These are phyloP conservation scores for Macaria liturata DNA, from an alignment of 2,888 invertebrate genomes.

Conservation along the genomic window DNA sequence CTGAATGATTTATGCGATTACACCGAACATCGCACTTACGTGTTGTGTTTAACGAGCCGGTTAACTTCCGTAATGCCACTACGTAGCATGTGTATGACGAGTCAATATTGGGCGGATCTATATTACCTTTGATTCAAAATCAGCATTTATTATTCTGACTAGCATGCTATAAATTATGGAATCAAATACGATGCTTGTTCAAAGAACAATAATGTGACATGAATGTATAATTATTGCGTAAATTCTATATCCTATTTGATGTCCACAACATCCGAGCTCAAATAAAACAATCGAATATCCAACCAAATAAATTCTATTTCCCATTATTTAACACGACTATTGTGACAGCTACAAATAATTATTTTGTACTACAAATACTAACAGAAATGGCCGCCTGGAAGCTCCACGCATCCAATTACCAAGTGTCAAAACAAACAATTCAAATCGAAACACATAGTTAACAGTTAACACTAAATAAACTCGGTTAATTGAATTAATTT, in stretches of 20 bases:
- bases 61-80: slow-evolving; percentile 33
- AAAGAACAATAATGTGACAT: no score
- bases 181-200: no score
- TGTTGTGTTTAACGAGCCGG: slow-evolving; percentile 34
- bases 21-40: slow-evolving; percentile 37
- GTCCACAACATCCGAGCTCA: slow-evolving; percentile 26
- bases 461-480: slow-evolving; percentile 14
- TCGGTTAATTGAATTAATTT: slow-evolving; percentile 13
- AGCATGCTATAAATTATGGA: no score
- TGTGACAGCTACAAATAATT: slow-evolving; percentile 56
- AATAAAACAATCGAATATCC: slow-evolving; percentile 55
- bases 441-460: slow-evolving; percentile 24
- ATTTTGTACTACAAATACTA: slow-evolving; percentile 61
- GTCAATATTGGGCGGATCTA: slow-evolving; percentile 28
- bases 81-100: slow-evolving; percentile 19
- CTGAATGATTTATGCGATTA: slow-evolving; percentile 63
- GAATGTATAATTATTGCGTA: no score
- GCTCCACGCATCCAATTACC: slow-evolving; percentile 27
- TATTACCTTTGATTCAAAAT: slow-evolving; percentile 12
- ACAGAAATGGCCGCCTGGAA: slow-evolving; percentile 42
- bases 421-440: slow-evolving; percentile 32
- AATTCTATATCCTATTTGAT: no score
- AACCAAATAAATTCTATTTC: slow-evolving; percentile 66
- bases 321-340: slow-evolving; percentile 56
- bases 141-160: slow-evolving; percentile 16